These are phyloP conservation scores for Phylloscopus trochilus DNA, from an alignment of 2,113 vertebrate species.

Conservation along the genomic window DNA sequence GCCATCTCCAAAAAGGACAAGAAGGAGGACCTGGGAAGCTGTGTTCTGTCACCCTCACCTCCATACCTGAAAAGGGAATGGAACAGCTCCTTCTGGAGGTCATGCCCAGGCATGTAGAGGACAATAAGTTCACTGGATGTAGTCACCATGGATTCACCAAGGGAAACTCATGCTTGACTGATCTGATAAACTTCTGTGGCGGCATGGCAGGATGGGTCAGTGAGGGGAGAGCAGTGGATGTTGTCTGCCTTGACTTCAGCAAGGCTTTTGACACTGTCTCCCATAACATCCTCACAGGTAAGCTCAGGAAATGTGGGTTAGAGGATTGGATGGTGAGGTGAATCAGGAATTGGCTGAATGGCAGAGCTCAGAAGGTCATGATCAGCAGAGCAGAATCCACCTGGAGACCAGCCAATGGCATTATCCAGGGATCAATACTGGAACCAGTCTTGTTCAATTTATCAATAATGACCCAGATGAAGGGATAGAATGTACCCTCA, in stretches of 20 bases:
- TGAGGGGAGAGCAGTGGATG: no score
- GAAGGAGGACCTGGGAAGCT: background rate
- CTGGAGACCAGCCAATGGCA: no score
- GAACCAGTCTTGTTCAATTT: no score
- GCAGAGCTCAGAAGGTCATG: background rate
- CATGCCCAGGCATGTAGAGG: no score
- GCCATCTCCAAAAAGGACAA: background rate
- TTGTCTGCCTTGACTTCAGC: no score
- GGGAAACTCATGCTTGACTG: background rate
- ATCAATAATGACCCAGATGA: no score
- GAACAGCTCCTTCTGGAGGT: background rate
- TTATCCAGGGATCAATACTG: no score
- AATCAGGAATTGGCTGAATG: background rate
- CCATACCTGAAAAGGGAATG: background rate
- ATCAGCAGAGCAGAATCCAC: no score
- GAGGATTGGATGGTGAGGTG: background rate
- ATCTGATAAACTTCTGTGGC: no score
- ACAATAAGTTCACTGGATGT: background rate
- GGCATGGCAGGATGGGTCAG: no score
- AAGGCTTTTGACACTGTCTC: no score
- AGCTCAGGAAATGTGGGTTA: background rate
- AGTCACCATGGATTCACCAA: background rate
- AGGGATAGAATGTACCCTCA: no score
- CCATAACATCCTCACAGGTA: background rate
- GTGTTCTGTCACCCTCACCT: background rate